Evolutionary conservation across 2,797 vertebrate species (phyloP).

Genomic region (Urophycis tenuis): DNA sequence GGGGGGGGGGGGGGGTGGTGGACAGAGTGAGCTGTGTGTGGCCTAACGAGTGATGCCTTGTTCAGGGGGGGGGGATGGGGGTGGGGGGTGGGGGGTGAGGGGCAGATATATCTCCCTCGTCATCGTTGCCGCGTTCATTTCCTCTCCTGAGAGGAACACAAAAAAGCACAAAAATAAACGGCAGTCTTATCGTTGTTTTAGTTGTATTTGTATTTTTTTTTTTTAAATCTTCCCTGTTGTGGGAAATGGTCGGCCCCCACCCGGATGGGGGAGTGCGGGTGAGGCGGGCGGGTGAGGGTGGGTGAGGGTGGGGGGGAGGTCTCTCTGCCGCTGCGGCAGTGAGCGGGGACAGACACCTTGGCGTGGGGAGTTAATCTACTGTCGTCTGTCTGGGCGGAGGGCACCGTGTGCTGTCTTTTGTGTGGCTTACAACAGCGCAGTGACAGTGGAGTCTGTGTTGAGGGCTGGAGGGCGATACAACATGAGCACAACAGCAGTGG

Average conservation of each 20-base stretch:
- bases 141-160: slow-evolving; percentile 44
- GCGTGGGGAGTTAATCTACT: background rate
- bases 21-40: slow-evolving; percentile 68
- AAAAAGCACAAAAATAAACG: background rate
- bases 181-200: background rate
- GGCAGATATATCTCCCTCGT: slow-evolving; percentile 60
- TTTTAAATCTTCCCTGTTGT: slow-evolving; percentile 42
- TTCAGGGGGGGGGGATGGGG: slow-evolving; percentile 43
- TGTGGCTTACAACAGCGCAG: background rate
- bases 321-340: slow-evolving; percentile 25
- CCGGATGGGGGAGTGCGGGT: too few relatives aligned
- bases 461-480: background rate
- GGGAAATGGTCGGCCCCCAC: slow-evolving; percentile 18
- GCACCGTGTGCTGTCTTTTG: background rate
- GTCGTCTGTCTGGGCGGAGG: background rate
- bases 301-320: slow-evolving; percentile 28
- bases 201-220: slow-evolving; percentile 22
- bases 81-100: too few relatives aligned
- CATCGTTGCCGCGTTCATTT: slow-evolving; percentile 66
- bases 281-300: background rate
- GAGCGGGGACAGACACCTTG: background rate
- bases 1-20: slow-evolving; percentile 38
- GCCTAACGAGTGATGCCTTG: slow-evolving; percentile 61
- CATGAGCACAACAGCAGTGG: background rate
- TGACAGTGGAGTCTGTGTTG: background rate